A percentile compares a stretch with the other conserved stretches of the same genome.
phyloP scores from a whole-genome alignment of 2,797 vertebrate species.

The Hippocampus kuda region DNA sequence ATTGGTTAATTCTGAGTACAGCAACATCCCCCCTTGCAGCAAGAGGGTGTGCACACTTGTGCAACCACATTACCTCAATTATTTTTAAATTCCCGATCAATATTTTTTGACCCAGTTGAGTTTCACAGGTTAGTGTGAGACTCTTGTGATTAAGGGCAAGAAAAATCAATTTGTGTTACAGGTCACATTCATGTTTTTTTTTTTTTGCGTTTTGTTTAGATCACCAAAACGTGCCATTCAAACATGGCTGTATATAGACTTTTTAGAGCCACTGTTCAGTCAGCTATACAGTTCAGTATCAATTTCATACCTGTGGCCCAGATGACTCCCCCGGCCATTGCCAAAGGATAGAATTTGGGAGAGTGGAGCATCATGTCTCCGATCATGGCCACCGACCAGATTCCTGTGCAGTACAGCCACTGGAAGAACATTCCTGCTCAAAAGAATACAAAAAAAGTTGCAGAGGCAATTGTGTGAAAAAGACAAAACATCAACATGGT shows the following conservation, averaged over 20 bases:
- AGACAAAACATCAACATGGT: not conserved
- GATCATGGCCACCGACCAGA: conserved; percentile 76
- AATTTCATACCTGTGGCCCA: conserved; percentile 84
- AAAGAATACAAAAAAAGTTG: not conserved
- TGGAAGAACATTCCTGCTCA: conserved; percentile 86
- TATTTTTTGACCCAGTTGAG: too few relatives aligned
- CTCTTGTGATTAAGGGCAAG: too few relatives aligned
- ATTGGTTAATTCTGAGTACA: not conserved
- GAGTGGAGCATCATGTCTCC: conserved; percentile 72
- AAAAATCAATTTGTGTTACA: too few relatives aligned
- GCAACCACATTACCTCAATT: not conserved
- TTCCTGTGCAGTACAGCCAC: conserved; percentile 81
- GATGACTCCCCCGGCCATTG: conserved; percentile 82
- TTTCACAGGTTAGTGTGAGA: too few relatives aligned
- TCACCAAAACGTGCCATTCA: too few relatives aligned
- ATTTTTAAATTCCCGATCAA: too few relatives aligned
- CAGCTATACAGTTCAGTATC: not conserved
- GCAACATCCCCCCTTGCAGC: not conserved
- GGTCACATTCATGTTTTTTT: too few relatives aligned
- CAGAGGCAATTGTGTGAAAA: not conserved
- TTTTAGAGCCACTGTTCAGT: too few relatives aligned
- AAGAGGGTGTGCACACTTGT: not conserved
- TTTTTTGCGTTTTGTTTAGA: too few relatives aligned
- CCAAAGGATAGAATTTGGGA: conserved; percentile 79
- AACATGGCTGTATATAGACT: too few relatives aligned